Evolutionary conservation across 2,888 invertebrate species (phyloP).

Genomic region (Osmoderma eremita): DNA sequence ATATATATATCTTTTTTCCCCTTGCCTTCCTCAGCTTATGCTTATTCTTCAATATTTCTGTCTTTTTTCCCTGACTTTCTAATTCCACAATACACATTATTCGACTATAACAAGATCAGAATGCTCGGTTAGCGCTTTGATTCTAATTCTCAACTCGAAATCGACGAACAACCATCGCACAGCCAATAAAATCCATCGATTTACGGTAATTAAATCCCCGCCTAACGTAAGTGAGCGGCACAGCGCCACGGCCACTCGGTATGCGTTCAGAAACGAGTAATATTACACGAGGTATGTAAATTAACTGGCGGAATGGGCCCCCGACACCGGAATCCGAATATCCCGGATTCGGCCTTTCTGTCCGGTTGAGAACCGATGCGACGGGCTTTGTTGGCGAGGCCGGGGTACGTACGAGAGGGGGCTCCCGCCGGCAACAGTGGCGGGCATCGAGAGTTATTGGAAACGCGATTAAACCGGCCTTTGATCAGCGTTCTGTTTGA

Average conservation of each 20-base stretch:
- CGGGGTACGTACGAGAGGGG: not conserved
- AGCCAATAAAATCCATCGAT: no score
- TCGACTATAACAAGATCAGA: no score
- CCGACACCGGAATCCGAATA: slow-evolving; percentile 52
- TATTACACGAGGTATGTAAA: slow-evolving; percentile 56
- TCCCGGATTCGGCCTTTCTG: slow-evolving; percentile 47
- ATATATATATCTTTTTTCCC: not conserved
- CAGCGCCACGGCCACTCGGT: slow-evolving; percentile 18
- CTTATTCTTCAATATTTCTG: not conserved
- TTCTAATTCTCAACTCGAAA: not conserved
- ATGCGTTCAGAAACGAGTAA: slow-evolving; percentile 49
- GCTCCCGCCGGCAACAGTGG: not conserved
- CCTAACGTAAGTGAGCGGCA: slow-evolving; percentile 15
- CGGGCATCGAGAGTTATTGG: slow-evolving; percentile 49
- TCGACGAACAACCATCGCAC: not conserved
- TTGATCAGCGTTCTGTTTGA: slow-evolving; percentile 53
- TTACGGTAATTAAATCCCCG: slow-evolving; percentile 17
- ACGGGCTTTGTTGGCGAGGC: slow-evolving; percentile 21
- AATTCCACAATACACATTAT: not conserved
- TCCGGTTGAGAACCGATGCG: slow-evolving; percentile 50
- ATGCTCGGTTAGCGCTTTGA: not conserved
- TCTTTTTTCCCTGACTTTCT: not conserved
- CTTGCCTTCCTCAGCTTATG: not conserved
- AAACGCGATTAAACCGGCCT: slow-evolving; percentile 53
- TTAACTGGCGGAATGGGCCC: slow-evolving; percentile 53